A percentile compares a stretch with the other conserved stretches of the same genome.
These are phyloP conservation scores for Catajapyx aquilonaris DNA, from an alignment of 1,140 invertebrate genomes.

Conservation along the genomic window DNA sequence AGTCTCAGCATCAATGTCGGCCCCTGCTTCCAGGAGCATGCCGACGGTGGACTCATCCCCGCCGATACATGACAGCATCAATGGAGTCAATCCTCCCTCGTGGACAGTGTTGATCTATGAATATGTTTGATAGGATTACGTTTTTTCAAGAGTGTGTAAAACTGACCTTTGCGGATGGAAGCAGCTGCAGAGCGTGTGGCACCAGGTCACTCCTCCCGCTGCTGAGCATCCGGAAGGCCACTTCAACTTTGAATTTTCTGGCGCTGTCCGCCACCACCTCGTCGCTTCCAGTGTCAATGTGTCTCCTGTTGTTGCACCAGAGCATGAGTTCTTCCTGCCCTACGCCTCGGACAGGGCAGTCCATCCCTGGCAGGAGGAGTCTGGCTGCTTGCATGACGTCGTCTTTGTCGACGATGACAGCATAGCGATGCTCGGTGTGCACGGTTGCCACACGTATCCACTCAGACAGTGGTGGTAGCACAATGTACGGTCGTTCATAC, in stretches of 20 bases:
- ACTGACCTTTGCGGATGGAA: conserved; percentile 42
- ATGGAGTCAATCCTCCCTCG: conserved; percentile 49
- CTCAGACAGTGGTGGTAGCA: conserved; percentile 64
- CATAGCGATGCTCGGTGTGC: conserved; percentile 60
- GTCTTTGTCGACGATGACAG: conserved; percentile 55
- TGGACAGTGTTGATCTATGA: conserved; percentile 43
- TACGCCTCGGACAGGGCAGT: conserved; percentile 58
- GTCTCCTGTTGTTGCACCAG: too few relatives aligned
- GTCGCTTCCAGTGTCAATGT: too few relatives aligned
- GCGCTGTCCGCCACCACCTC: too few relatives aligned
- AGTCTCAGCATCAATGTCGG: conserved; percentile 50
- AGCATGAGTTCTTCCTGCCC: too few relatives aligned
- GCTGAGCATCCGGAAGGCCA: conserved; percentile 57
- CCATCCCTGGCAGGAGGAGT: conserved; percentile 62
- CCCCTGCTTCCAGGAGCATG: conserved; percentile 48
- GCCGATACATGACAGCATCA: conserved; percentile 58
- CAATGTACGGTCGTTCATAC: conserved; percentile 66
- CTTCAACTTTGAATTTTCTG: conserved; percentile 40
- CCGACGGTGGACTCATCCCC: conserved; percentile 54
- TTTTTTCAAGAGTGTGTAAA: neutral
- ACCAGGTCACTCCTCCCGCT: conserved; percentile 54
- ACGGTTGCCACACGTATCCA: conserved; percentile 64
- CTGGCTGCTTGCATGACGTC: conserved; percentile 72
- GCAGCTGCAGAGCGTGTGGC: conserved; percentile 46
- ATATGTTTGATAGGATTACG: neutral